A percentile compares a stretch with the other conserved stretches of the same genome.
Evolutionary conservation across 2,113 vertebrate genomes (phyloP).

Genomic region (Peucedramus taeniatus): DNA sequence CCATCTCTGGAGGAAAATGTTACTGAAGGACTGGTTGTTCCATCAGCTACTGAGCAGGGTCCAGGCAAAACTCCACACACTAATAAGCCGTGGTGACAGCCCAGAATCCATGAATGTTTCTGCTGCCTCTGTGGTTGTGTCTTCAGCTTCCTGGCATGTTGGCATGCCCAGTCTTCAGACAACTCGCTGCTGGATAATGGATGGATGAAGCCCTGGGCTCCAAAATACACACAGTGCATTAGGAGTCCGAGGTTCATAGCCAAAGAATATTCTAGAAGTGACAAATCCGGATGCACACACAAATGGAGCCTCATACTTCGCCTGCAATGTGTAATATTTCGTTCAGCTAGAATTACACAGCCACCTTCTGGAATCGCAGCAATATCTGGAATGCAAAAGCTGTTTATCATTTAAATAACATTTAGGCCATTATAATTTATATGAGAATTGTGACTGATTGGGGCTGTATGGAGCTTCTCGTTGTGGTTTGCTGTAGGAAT

Average conservation of each 20-base stretch:
- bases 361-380: constrained; percentile 43
- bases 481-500: constrained; percentile 59
- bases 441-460: constrained; percentile 44
- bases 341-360: constrained; percentile 6
- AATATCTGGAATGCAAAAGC: constrained; percentile 64
- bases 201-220: background rate
- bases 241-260: background rate
- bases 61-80: background rate
- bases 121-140: background rate
- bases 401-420: constrained; percentile 60
- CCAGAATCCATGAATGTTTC: background rate
- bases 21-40: background rate
- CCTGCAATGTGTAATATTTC: background rate
- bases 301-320: background rate
- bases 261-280: constrained; percentile 14
- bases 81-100: background rate
- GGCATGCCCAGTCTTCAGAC: background rate
- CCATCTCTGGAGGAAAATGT: background rate
- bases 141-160: constrained; percentile 10
- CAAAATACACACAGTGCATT: background rate
- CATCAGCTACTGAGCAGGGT: background rate
- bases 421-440: constrained; percentile 51
- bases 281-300: background rate
- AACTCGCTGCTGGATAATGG: background rate
- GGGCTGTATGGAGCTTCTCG: constrained; percentile 44